Base-by-base conservation (phyloP, 2,888 invertebrate species). In the Phyllotreta striolata region DNA sequence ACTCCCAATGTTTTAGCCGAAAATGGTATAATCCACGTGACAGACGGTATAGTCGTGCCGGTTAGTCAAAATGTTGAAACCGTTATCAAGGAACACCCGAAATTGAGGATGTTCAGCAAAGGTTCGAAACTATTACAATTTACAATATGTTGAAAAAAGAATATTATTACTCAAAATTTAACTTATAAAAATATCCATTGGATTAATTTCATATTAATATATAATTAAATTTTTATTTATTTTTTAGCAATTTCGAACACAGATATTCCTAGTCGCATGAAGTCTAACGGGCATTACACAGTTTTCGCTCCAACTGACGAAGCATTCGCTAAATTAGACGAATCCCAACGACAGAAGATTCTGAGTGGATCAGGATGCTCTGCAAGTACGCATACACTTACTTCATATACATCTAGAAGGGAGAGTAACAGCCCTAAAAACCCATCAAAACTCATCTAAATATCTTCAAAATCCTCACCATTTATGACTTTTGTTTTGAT, bases 241-340 rank as follows among this genome's bases (percentile, higher is more conserved):
- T 55, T 79, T 80, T 35, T 73, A 86, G 87, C 87, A 49, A 76
- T 90, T 66, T 85, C 86, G 68, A 85, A 84, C 68, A 86, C 87
- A 39, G 85, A 85, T 54, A 76, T 89, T 10, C 83, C 83, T 41
- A 83, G 84, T 63, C 77, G 83, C 56, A 79, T 90, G 66, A 80
- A 83, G 62, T 83, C 86, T 57, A 78, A 77, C 71, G 85, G 82
- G 78, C 89, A 81, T 37, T 87, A 81, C 73, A 90, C 90, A 0
- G 78, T 90, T 14, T 87, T 90, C 72, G 89, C 89, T 34, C 89
- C 88, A 46, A 86, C 87, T 5, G 87, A 91, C 76, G 84, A 84
- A 43, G 91, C 91, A 14, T 89, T 91, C 70, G 84, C 84, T 38
- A 86, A 87, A 74, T 74, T 88, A 71, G 85, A 84, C 64, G 81